Conservation (phyloP, 1,140 invertebrate genomes). For the Saccostrea cuccullata region DNA sequence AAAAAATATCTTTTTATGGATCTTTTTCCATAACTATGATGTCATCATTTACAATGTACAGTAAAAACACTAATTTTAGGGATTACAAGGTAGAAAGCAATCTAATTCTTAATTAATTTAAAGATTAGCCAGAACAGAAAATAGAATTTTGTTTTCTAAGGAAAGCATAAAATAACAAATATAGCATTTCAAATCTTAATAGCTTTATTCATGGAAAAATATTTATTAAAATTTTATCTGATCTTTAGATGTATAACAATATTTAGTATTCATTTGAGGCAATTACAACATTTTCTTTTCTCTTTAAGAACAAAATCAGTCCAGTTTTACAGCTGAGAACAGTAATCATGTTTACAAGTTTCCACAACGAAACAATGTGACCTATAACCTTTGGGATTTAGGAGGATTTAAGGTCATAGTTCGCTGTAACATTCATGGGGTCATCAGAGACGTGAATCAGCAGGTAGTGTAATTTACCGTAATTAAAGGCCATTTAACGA, state of each 20-base stretch:
- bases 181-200: too few species aligned
- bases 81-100: too few species aligned
- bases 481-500: background rate
- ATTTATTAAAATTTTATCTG: background rate
- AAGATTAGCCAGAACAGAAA: too few species aligned
- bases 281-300: background rate
- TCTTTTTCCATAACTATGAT: too few species aligned
- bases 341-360: slow-evolving; percentile 37
- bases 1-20: too few species aligned
- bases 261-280: background rate
- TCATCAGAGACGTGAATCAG: slow-evolving; percentile 46
- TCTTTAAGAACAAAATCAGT: background rate
- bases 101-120: too few species aligned
- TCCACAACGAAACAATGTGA: slow-evolving; percentile 52
- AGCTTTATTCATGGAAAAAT: background rate
- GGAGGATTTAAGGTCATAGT: slow-evolving; percentile 59
- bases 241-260: background rate
- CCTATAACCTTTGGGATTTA: slow-evolving; percentile 61
- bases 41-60: too few species aligned
- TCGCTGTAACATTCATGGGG: slow-evolving; percentile 57
- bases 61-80: too few species aligned
- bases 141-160: too few species aligned
- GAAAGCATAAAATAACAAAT: too few species aligned
- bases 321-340: background rate
- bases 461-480: slow-evolving; percentile 48